Percentiles rank a stretch among this genome's conserved stretches.
Conservation (phyloP, 2,113 vertebrate species). For the Melanerpes aurifrons region DNA sequence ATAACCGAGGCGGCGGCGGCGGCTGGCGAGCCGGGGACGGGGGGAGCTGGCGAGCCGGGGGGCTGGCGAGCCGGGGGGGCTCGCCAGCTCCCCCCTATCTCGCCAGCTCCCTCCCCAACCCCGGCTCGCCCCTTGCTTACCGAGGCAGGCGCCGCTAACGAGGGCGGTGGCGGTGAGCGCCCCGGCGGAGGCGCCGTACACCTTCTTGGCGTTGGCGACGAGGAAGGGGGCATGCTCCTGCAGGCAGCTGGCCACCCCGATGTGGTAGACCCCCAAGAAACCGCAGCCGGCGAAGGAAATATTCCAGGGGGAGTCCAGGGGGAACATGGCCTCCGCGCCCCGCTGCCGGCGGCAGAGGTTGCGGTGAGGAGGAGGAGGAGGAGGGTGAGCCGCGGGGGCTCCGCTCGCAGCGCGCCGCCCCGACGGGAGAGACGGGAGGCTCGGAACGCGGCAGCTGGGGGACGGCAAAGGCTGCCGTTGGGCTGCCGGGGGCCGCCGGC, state of each 20-base stretch:
- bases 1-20: background rate
- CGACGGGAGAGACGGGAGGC: too few relatives aligned
- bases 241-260: conserved; percentile 95
- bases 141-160: conserved; percentile 88
- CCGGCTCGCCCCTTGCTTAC: conserved; percentile 71
- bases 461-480: accelerated
- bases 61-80: too few relatives aligned
- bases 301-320: conserved; percentile 89
- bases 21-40: background rate
- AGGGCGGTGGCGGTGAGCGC: conserved; percentile 91
- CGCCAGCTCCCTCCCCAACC: too few relatives aligned
- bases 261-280: conserved; percentile 94
- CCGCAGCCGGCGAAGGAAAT: conserved; percentile 98
- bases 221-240: conserved; percentile 91
- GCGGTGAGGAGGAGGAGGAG: too few relatives aligned
- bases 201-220: conserved; percentile 87
- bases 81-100: background rate
- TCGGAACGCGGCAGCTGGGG: accelerated
- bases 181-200: conserved; percentile 95
- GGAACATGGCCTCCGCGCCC: conserved; percentile 83
- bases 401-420: background rate
- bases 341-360: background rate
- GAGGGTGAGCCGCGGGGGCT: background rate
- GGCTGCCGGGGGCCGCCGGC: accelerated
- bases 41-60: too few relatives aligned